Conservation (phyloP, 2,113 vertebrate species). For the Pedionomus torquatus region DNA sequence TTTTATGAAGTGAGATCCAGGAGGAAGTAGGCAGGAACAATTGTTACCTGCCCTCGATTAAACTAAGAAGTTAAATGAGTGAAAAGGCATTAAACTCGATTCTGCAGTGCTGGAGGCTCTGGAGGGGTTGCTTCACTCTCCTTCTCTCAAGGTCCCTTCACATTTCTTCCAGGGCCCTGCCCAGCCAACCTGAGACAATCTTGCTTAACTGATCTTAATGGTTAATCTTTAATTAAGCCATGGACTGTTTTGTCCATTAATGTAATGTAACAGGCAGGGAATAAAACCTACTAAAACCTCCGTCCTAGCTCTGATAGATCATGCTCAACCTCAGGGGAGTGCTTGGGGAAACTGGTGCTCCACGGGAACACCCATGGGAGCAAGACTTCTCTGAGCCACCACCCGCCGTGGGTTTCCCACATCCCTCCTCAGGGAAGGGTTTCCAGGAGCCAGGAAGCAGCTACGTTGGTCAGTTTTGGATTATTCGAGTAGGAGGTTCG, state of each 20-base stretch:
- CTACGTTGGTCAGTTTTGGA: slow-evolving; percentile 2
- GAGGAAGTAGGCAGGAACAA: background rate
- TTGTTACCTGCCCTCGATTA: background rate
- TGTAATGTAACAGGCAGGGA: background rate
- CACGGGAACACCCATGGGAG: background rate
- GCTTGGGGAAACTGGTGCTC: background rate
- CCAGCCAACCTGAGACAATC: background rate
- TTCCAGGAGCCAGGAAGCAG: background rate
- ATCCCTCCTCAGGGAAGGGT: background rate
- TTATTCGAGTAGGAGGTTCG: background rate
- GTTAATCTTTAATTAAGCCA: slow-evolving; percentile 54
- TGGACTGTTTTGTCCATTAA: slow-evolving; percentile 32
- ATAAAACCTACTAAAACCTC: slow-evolving; percentile 11
- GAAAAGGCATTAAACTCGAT: background rate
- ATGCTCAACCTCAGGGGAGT: background rate
- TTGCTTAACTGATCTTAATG: slow-evolving; percentile 10
- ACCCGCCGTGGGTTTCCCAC: background rate
- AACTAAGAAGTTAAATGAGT: background rate
- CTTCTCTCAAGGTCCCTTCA: background rate
- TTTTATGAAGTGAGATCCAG: background rate
- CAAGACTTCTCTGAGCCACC: background rate
- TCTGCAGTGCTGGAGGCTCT: background rate
- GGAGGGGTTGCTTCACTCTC: background rate
- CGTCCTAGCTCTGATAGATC: background rate
- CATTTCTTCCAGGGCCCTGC: background rate